Evolutionary conservation across 2,113 vertebrate genomes (phyloP), one percentile per base, ranked within the genome.

Genomic region (Ondatra zibethicus): DNA sequence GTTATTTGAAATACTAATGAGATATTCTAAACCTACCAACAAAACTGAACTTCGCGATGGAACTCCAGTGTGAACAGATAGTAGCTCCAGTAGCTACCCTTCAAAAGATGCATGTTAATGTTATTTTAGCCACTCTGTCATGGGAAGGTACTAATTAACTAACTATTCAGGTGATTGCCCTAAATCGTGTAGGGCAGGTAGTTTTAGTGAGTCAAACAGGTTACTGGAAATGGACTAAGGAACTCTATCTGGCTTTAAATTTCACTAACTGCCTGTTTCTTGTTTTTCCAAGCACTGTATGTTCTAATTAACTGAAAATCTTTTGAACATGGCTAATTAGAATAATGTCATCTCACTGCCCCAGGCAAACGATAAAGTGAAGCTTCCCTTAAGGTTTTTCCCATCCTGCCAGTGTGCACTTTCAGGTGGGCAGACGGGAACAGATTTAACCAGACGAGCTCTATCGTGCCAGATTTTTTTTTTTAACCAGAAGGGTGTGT

Each of bases 291-390:
- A 95, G 68, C 13, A 90, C 27, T 21, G 36, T 33, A 39, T 5
- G 1, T 95, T 97, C 92, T 91, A 89, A 91, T 95, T 92, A 97
- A 29, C 47, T 92, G 81, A 66, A 96, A 92, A 80, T 70, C 47
- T 68, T 96, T 93, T 96, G 92, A 95, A 89, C 33, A 1, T 45
- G 81, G n/a, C 65, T 94, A 94, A 93, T 96, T 95, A 94, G 84
- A 90, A 73, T 92, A 92, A 29, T 29, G 80, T 36, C 61, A 47
- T 91, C 76, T 72, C 66, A 25, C 19, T 50, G 88, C 80, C 76
- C 29, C n/a, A n/a, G 84, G 92, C 65, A 86, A 82, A 93, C 58
- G 77, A 55, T 75, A 93, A 77, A 12, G 36, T 14, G 58, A 80
- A 85, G 78, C 3, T 17, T 85, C 78, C 31, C 78, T 89, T 70